Evolutionary conservation across 2,113 vertebrate genomes (phyloP), one percentile per base, ranked within the genome.

Genomic region (Corythoichthys haematopterus): DNA sequence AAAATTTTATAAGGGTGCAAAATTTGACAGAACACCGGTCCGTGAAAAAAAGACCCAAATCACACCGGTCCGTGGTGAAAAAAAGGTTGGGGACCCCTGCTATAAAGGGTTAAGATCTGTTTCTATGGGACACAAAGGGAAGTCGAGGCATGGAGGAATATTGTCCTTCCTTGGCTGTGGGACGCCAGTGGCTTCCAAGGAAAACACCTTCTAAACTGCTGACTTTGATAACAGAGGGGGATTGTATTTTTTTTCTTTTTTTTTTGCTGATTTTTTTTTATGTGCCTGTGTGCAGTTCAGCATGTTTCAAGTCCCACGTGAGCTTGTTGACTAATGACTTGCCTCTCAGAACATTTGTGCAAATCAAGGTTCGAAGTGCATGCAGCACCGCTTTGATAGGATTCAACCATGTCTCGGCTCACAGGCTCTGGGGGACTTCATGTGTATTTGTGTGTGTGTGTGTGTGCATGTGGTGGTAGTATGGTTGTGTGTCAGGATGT

Each of bases 161-260:
- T 65, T 78, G 74, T 79, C 69, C 74, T 85, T 74, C 78, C 73
- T 72, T 84, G 72, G 79, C 69, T 71, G 69, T 84, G 68, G 69
- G 70, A 74, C 78, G 81, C 73, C 72, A 6, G 66, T 82, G 68
- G 65, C 47, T 48, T 84, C 82, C 83, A 86, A 89, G 28, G 61
- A 77, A 89, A 89, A 87, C 78, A 86, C 69, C 64, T 64, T 51
- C 36, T 63, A 80, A 75, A 84, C 73, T 74, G 78, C 69, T 78
- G 77, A 78, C 78, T 83, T 70, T 88, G 84, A 90, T 87, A 87
- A 80, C 52, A 70, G 68, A 33, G 35, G 43, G 57, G 63, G 84
- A 85, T 82, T 61, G 65, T 64, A 82, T 9, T 81, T 16, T 14
- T 55, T 12, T 28, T 28, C 20, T 28, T 28, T 28, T 28, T 28